Base-by-base conservation (phyloP, 2,113 vertebrate genomes). In the Vulpes vulpes region DNA sequence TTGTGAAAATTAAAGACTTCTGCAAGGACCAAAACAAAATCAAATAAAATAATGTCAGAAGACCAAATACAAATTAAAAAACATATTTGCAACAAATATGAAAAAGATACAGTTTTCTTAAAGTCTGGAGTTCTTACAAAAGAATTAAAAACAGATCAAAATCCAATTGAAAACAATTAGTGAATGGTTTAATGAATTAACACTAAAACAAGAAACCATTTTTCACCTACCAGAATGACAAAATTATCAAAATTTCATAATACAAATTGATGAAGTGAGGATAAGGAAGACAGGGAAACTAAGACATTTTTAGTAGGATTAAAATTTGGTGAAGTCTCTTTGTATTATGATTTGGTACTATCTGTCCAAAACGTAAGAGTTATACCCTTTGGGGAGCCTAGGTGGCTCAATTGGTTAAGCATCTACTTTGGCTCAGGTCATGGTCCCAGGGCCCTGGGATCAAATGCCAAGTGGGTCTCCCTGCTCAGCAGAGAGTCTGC, bases 61-160 rank as follows among this genome's bases (percentile, higher is more conserved):
- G 10, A 76, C 57, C 16, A 92, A 92, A 92, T 81, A 74, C 49
- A 74, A 83, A 43, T n/a, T 11, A 65, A 80, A 32, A 55, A 87
- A 94, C 91, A 62, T 67, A 57, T 57, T 89, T 80, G 19, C 22
- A 69, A 38, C 59, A 82, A 65, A 69, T 78, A 62, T 62, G 51
- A 84, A 67, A 88, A 73, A 69, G 4, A 2, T 7, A 10, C 32
- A 30, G 3, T 76, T 88, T 89, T n/a, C 43, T 87, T 83, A 91
- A 96, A 85, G 88, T 74, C 84, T 20, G 53, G 80, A 76, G 14
- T 78, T 90, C 62, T 96, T 80, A 83, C 8, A 89, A 95, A 94
- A 38, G 11, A 92, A 89, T 86, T 73, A 30, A 87, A 88, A 93
- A 59, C 11, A 76, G 23, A 35, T 27, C 22, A 64, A 91, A 94